phyloP scores from a whole-genome alignment of 2,797 vertebrate species.

The Cryptoblepharus egeriae region DNA sequence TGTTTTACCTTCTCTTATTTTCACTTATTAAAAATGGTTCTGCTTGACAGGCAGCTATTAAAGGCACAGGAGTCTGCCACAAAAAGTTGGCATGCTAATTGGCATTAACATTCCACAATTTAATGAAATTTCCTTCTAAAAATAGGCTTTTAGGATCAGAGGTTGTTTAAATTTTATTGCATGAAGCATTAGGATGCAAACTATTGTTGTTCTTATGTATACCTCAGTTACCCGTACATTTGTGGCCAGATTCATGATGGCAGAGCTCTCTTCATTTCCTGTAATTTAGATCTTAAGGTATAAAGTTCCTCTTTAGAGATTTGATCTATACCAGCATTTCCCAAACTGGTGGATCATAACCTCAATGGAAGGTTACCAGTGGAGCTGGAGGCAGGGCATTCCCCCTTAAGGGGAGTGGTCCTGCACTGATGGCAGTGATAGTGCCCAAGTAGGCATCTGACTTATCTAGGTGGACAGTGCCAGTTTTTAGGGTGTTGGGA shows the following conservation, averaged over 20 bases:
- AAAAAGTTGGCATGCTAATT: neutral
- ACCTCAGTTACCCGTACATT: neutral
- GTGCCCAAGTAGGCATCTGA: too few relatives aligned
- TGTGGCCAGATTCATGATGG: fast-evolving
- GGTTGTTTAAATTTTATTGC: slow-evolving; percentile 19
- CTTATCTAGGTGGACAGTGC: too few relatives aligned
- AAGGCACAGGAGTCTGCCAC: neutral
- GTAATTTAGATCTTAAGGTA: slow-evolving; percentile 20
- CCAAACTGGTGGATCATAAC: too few relatives aligned
- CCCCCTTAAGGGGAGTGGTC: too few relatives aligned
- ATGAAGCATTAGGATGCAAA: slow-evolving; percentile 53
- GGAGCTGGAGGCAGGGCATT: too few relatives aligned
- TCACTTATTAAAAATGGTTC: neutral
- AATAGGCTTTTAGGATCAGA: neutral
- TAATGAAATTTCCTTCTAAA: slow-evolving; percentile 30
- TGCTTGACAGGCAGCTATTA: neutral
- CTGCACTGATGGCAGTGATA: too few relatives aligned
- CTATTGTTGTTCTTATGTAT: slow-evolving; percentile 12
- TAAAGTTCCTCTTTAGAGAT: too few relatives aligned
- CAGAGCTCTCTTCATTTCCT: neutral
- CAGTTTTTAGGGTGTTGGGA: too few relatives aligned
- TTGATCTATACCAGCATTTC: neutral
- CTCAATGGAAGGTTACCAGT: too few relatives aligned
- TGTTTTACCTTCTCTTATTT: neutral
- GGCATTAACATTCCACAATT: slow-evolving; percentile 6